Conservation (phyloP, 2,113 vertebrate genomes). For the Helogale parvula region DNA sequence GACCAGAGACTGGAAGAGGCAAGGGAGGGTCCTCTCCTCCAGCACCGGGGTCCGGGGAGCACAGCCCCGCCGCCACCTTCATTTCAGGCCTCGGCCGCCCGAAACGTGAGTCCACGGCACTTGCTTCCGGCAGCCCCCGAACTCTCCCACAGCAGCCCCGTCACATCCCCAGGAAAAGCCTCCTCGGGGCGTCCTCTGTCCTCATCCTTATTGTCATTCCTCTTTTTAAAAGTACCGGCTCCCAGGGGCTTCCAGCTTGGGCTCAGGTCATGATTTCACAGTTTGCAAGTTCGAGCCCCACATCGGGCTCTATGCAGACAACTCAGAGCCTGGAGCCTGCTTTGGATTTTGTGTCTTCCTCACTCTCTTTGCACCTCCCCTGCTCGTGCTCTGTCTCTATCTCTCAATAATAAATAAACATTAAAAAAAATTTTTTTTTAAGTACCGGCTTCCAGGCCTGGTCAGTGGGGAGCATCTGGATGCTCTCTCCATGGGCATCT, state of each 20-base stretch:
- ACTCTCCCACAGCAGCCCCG: fast-evolving
- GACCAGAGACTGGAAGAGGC: background rate
- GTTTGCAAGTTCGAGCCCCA: too few species aligned
- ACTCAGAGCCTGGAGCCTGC: too few species aligned
- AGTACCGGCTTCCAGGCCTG: background rate
- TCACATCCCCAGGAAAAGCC: too few species aligned
- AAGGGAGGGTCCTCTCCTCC: background rate
- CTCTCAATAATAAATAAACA: too few species aligned
- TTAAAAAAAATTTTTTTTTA: too few species aligned
- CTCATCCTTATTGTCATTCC: background rate
- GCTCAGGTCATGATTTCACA: too few species aligned
- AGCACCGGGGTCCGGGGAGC: background rate
- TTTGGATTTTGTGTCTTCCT: too few species aligned
- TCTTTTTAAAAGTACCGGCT: background rate
- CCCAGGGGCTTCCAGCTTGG: background rate
- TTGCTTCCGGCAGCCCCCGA: background rate
- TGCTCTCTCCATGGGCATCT: too few species aligned
- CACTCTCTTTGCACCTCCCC: too few species aligned
- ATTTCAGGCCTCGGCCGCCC: background rate
- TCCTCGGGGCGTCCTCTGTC: background rate
- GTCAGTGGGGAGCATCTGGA: fast-evolving
- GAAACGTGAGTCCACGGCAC: background rate
- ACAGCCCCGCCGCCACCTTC: fast-evolving
- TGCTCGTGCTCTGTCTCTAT: too few species aligned
- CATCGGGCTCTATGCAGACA: too few species aligned